Evolutionary conservation across 2,888 invertebrate genomes (phyloP).

Genomic region (Parthenolecanium corni): DNA sequence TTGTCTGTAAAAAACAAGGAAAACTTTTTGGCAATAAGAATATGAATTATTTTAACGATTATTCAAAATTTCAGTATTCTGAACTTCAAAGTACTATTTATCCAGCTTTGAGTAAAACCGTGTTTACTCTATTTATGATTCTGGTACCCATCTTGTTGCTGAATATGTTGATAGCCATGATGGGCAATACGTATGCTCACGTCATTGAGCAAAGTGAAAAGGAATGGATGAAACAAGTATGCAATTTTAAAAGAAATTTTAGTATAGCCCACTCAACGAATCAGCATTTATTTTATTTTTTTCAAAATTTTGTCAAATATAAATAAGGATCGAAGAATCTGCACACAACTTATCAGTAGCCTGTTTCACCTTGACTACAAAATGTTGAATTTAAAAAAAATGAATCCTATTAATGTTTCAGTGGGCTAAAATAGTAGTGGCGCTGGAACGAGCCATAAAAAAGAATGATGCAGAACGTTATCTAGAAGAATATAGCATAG

Average conservation of each 20-base stretch:
- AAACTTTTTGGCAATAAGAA: not conserved
- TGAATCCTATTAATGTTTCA: too few species aligned
- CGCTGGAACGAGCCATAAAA: slow-evolving; percentile 84
- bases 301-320: too few species aligned
- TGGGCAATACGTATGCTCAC: slow-evolving; percentile 98
- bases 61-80: slow-evolving; percentile 60
- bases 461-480: slow-evolving; percentile 81
- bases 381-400: too few species aligned
- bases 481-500: slow-evolving; percentile 90
- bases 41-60: not conserved
- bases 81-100: slow-evolving; percentile 83
- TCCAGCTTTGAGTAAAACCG: slow-evolving; percentile 81
- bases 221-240: slow-evolving; percentile 91
- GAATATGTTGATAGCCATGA: slow-evolving; percentile 99
- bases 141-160: slow-evolving; percentile 90
- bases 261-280: too few species aligned
- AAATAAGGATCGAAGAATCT: too few species aligned
- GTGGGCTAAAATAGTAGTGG: slow-evolving; percentile 99
- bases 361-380: too few species aligned
- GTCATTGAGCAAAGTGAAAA: slow-evolving; percentile 98
- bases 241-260: not conserved
- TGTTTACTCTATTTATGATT: slow-evolving; percentile 97
- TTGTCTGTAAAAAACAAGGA: not conserved
- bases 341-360: too few species aligned
- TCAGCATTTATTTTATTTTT: too few species aligned